phyloP scores from a whole-genome alignment of 2,113 vertebrate species.

The Chascanopsetta lugubris region DNA sequence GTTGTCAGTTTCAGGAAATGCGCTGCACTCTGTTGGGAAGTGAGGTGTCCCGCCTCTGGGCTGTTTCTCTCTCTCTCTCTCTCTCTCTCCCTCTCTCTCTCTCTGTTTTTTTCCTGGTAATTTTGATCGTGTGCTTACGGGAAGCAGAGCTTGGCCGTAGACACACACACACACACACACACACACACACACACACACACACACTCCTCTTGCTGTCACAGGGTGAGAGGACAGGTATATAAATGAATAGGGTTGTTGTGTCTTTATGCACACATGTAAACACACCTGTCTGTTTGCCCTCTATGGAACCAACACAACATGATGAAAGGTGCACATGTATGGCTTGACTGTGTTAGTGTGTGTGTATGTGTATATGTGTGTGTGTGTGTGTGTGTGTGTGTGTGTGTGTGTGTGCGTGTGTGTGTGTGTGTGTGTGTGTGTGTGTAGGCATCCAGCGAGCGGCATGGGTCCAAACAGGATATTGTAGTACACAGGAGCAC shows the following conservation, averaged over 20 bases:
- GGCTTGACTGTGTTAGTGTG: slow-evolving; percentile 32
- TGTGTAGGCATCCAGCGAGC: slow-evolving; percentile 4
- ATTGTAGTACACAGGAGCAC: slow-evolving; percentile 72
- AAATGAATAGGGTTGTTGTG: slow-evolving; percentile 2
- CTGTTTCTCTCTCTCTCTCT: slow-evolving; percentile 14
- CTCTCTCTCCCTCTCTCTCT: slow-evolving; percentile 8
- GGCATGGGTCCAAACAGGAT: slow-evolving; percentile 73
- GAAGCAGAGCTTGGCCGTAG: slow-evolving; percentile 56
- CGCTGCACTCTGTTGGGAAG: slow-evolving; percentile 72
- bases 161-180: slow-evolving; percentile 33
- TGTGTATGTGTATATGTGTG: too few relatives aligned
- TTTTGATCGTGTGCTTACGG: slow-evolving; percentile 67
- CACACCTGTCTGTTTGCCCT: background rate
- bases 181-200: slow-evolving; percentile 14
- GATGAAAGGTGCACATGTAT: slow-evolving; percentile 24
- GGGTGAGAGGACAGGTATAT: slow-evolving; percentile 2
- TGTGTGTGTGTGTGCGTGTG: slow-evolving; percentile 10
- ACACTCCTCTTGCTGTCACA: background rate
- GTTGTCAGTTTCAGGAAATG: slow-evolving; percentile 80
- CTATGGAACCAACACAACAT: slow-evolving; percentile 11
- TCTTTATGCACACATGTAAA: background rate
- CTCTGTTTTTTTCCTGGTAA: slow-evolving; percentile 19
- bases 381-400: too few relatives aligned
- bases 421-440: slow-evolving; percentile 15
- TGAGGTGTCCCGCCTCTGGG: slow-evolving; percentile 65